Conservation (phyloP, 2,113 vertebrate genomes). For the Lophius piscatorius region DNA sequence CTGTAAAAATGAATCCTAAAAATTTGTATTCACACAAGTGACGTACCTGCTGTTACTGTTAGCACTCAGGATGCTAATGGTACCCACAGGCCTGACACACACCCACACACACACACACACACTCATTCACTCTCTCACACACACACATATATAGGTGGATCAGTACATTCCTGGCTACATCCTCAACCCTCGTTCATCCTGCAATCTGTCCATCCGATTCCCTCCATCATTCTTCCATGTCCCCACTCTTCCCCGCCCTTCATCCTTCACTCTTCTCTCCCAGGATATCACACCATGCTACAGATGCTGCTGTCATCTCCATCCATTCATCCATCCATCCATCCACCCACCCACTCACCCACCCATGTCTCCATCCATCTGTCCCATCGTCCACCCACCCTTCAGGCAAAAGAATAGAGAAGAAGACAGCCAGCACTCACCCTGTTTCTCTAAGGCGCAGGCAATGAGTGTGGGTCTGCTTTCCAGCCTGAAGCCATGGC, state of each 20-base stretch:
- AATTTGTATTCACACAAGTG: conserved; percentile 37
- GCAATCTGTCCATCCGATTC: conserved; percentile 31
- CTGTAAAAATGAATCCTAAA: conserved; percentile 7
- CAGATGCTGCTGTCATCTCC: conserved; percentile 66
- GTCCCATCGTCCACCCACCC: background rate
- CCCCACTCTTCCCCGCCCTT: background rate
- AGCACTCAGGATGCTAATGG: conserved; percentile 66
- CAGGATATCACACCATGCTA: conserved; percentile 40
- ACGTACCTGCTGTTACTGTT: conserved; percentile 63
- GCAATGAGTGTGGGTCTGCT: conserved; percentile 26
- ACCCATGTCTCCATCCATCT: background rate
- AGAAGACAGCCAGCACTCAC: conserved; percentile 41
- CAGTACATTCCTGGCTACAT: conserved; percentile 6
- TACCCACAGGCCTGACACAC: conserved; percentile 46
- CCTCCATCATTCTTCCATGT: background rate
- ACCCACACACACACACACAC: conserved; percentile 27
- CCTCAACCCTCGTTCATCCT: conserved; percentile 12
- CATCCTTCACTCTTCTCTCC: conserved; percentile 1
- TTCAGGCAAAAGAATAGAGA: too few species aligned
- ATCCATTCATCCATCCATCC: conserved; percentile 16
- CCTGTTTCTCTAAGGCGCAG: conserved; percentile 23
- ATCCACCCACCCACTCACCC: background rate
- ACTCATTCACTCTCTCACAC: conserved; percentile 24
- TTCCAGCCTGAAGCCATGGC: conserved; percentile 61
- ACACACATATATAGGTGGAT: conserved; percentile 13